These are phyloP conservation scores for Nomia melanderi DNA, from an alignment of 1,140 invertebrate genomes.

Conservation along the genomic window DNA sequence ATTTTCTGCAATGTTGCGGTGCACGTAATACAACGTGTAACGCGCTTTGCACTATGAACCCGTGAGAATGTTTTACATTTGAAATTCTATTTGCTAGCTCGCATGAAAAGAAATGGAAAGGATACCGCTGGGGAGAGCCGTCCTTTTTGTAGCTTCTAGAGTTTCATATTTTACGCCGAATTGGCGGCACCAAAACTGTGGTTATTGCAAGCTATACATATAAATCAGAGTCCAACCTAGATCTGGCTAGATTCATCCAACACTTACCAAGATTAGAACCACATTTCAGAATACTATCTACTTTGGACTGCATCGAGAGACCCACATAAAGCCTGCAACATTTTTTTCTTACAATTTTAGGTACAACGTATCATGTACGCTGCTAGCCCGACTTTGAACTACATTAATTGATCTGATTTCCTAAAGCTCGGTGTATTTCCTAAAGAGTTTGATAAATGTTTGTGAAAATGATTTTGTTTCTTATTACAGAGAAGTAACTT, in stretches of 20 bases:
- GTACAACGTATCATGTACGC: not conserved
- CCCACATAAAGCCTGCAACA: not conserved
- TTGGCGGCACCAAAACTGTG: constrained; percentile 5
- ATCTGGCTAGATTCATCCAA: constrained; percentile 36
- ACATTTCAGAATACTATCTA: not conserved
- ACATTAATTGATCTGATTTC: too few relatives aligned
- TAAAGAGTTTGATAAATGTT: too few relatives aligned
- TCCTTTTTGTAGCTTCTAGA: not conserved
- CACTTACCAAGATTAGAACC: constrained; percentile 35
- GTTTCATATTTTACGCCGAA: constrained; percentile 24
- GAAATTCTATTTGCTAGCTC: not conserved
- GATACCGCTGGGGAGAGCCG: not conserved
- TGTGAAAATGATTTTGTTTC: too few relatives aligned
- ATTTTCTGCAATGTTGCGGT: not conserved
- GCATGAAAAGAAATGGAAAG: not conserved
- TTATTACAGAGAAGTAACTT: too few relatives aligned
- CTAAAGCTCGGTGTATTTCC: too few relatives aligned
- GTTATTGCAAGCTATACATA: constrained; percentile 25
- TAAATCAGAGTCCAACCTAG: constrained; percentile 29
- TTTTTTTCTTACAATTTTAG: not conserved
- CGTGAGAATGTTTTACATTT: not conserved
- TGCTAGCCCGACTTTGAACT: too few relatives aligned
- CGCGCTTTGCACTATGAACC: not conserved
- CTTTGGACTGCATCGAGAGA: not conserved
- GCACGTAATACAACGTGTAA: not conserved